Evolutionary conservation across 2,797 vertebrate species (phyloP).

Genomic region (Pseudopleuronectes americanus): DNA sequence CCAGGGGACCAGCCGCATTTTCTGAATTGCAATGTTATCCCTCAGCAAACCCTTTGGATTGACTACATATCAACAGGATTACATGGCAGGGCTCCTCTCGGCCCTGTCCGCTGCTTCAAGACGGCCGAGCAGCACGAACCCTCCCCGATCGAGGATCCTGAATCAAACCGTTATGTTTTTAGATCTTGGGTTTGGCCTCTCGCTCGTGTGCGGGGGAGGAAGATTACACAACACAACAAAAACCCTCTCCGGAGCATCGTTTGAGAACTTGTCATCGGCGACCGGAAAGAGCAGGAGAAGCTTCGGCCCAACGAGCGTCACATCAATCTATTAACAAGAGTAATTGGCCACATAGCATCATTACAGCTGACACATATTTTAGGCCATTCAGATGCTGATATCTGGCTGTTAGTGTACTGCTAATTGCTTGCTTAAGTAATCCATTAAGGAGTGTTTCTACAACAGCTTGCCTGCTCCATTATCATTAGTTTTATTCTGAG

Average conservation of each 20-base stretch:
- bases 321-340: slow-evolving; percentile 60
- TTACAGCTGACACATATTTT: slow-evolving; percentile 66
- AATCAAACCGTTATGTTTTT: slow-evolving; percentile 11
- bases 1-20: slow-evolving; percentile 82
- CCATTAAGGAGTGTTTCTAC: slow-evolving; percentile 76
- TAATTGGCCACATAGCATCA: slow-evolving; percentile 50
- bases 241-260: slow-evolving; percentile 12
- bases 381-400: slow-evolving; percentile 67
- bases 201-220: not conserved
- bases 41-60: slow-evolving; percentile 62
- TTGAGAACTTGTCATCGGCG: slow-evolving; percentile 3
- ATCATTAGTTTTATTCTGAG: slow-evolving; percentile 76
- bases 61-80: slow-evolving; percentile 74
- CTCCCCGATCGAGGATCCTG: slow-evolving; percentile 6
- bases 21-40: slow-evolving; percentile 83
- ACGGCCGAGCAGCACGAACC: slow-evolving; percentile 29
- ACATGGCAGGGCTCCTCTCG: slow-evolving; percentile 47
- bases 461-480: slow-evolving; percentile 74
- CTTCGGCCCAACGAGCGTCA: slow-evolving; percentile 22
- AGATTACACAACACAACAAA: slow-evolving; percentile 1
- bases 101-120: slow-evolving; percentile 29
- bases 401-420: slow-evolving; percentile 65
- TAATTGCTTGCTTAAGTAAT: slow-evolving; percentile 80
- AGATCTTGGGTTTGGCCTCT: slow-evolving; percentile 11
- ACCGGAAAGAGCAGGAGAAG: not conserved